Base-by-base conservation (phyloP, 2,113 vertebrate genomes). In the Malurus elegans region DNA sequence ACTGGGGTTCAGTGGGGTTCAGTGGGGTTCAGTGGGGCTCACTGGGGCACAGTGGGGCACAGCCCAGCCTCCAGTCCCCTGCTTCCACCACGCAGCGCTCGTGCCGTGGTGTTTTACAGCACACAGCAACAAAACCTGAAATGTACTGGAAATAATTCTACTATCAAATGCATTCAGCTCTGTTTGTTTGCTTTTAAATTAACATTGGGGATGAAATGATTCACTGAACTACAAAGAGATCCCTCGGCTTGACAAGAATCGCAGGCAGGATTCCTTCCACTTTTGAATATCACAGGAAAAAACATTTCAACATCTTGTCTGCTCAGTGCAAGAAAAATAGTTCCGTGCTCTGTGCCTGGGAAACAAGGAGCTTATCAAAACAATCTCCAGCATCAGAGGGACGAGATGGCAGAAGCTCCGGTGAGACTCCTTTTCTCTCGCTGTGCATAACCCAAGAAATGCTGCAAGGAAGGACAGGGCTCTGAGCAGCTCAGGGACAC, bases 131-230 rank as follows among this genome's bases (percentile, higher is more conserved):
- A 88, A 75, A 87, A 53, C 87, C 93, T 79, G 93, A 85, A 96
- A 92, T 53, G 91, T 85, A 75, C 90, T 93, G 93, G 96, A 95
- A 96, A 93, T 93, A 91, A 94, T 93, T 93, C 93, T 58, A 40
- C 81, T 79, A 79, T 87, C 88, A 38, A 91, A 82, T 15, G 58
- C 85, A 87, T 95, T 95, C 95, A 92, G 90, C 81, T 85, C 93
- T 86, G 94, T 95, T 96, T 97, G 95, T 95, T 97, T 96, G 95
- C 92, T 95, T 96, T 95, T 79, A 97, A 95, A 96, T 97, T 94
- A 95, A 94, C 94, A 78, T 79, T 3, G 62, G 71, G 91, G 95
- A 76, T 79, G 93, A 91, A 97, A 92, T 95, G 80, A 95, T 95
- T 95, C 96, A 88, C 70, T 79, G 95, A 94, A 88, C 94, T 93